Conservation (phyloP, 1,140 invertebrate genomes). For the Aradophagus sp. region DNA sequence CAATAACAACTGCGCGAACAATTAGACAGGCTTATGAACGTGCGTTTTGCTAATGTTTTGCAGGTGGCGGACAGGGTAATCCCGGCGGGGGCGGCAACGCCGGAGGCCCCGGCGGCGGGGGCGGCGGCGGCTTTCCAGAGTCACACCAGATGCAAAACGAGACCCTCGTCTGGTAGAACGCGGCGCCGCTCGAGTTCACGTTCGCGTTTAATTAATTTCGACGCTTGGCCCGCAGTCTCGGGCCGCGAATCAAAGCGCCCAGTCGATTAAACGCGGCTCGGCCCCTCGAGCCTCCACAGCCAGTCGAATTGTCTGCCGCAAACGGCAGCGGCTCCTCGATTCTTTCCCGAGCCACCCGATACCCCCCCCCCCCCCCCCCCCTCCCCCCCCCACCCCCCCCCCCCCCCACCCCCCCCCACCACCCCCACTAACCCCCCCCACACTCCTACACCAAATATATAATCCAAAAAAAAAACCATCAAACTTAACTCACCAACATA, state of each 20-base stretch:
- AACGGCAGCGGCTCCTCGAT: too few relatives aligned
- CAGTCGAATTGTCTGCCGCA: conserved; percentile 25
- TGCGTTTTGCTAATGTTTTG: conserved; percentile 47
- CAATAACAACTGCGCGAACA: too few relatives aligned
- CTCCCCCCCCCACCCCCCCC: too few relatives aligned
- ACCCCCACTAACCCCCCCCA: too few relatives aligned
- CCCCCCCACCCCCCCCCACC: too few relatives aligned
- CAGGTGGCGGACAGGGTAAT: conserved; percentile 73
- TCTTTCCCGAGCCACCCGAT: too few relatives aligned
- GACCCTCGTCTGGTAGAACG: conserved; percentile 82
- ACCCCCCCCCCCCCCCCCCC: too few relatives aligned
- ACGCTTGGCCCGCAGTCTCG: conserved; percentile 10
- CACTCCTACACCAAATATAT: too few relatives aligned
- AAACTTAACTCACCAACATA: too few relatives aligned
- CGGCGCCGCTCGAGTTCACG: conserved; percentile 50
- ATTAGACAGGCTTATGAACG: conserved; percentile 31
- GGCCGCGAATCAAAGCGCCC: conserved; percentile 33
- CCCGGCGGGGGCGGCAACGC: conserved; percentile 70
- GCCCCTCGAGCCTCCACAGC: conserved; percentile 32
- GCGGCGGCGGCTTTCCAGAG: conserved; percentile 80
- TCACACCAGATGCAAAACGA: conserved; percentile 83
- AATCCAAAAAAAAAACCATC: too few relatives aligned
- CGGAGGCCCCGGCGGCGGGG: conserved; percentile 71
- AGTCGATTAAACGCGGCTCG: conserved; percentile 44
- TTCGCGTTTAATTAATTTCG: conserved; percentile 70